Evolutionary conservation across 2,113 vertebrate species (phyloP), one percentile per base, ranked within the genome.

Genomic region (Halichoeres trimaculatus): DNA sequence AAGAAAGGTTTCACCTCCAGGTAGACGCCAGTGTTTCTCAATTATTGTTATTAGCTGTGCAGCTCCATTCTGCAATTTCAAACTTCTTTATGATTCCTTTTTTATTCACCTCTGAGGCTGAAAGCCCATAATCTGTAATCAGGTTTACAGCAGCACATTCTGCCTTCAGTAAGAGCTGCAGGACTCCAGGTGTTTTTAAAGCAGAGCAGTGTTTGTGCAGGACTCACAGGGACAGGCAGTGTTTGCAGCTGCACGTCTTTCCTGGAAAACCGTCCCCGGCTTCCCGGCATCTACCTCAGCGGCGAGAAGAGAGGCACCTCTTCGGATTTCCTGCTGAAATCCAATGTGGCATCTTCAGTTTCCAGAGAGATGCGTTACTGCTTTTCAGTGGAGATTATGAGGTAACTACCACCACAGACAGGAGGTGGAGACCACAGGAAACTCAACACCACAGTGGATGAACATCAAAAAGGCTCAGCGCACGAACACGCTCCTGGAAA

Each of bases 331-430:
- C 85, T 86, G 77, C 71, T 91, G 90, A 90, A 93, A 94, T 88
- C 88, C 88, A 91, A 92, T 91, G 91, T 93, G 92, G 85, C 92
- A 77, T 91, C 89, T 92, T 90, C 75, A 88, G 91, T 93, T 94
- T 93, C 93, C 86, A 85, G 20, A 74, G 78, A 88, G 80, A 74
- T 66, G 34, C 66, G 60, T 88, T 90, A 81, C 66, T 70, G 81
- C 78, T 90, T 90, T 90, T 84, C 78, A 87, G 79, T 85, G 61
- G 62, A 67, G 77, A 90, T 88, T 82, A 87, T 84, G 74, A 87
- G 85, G 85, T 71, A 84, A 90, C 85, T 78, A 84, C 79, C 70
- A 56, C 81, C 90, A 83, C 90, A 84, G 82, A 73, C 68, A 88
- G 91, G 88, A 89, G 85, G 77, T 76, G 57, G 54, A 82, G 87